Conservation (phyloP, 2,113 vertebrate species). For the Tauraco erythrolophus region DNA sequence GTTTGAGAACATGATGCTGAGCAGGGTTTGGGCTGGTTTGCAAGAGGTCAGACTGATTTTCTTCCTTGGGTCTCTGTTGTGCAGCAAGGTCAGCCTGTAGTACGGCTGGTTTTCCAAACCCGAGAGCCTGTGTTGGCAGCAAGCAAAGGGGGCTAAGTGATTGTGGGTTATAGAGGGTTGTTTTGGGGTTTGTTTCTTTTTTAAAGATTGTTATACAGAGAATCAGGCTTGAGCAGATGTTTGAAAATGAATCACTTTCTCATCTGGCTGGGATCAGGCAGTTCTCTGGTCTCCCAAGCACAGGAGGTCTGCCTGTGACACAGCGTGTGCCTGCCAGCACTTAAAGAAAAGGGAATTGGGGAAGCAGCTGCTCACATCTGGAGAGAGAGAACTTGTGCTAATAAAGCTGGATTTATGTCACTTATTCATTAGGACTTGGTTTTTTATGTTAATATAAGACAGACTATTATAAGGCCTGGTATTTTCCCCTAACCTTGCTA, state of each 20-base stretch:
- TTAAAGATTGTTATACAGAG: neutral
- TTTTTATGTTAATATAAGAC: neutral
- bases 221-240: neutral
- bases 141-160: neutral
- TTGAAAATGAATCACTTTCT: neutral
- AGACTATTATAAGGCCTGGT: neutral
- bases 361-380: slow-evolving; percentile 46
- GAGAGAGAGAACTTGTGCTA: neutral
- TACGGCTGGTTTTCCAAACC: neutral
- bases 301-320: neutral
- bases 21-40: neutral
- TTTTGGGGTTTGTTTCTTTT: neutral
- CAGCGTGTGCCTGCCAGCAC: neutral
- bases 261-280: neutral
- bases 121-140: neutral
- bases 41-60: neutral
- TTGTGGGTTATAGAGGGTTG: neutral
- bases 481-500: neutral
- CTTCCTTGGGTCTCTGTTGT: neutral
- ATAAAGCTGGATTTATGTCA: neutral
- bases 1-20: neutral
- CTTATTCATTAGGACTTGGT: neutral
- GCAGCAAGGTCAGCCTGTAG: neutral
- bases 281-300: neutral
- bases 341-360: neutral